phyloP scores from a whole-genome alignment of 2,888 invertebrate genomes.

The Fissipunctia ypsillon region DNA sequence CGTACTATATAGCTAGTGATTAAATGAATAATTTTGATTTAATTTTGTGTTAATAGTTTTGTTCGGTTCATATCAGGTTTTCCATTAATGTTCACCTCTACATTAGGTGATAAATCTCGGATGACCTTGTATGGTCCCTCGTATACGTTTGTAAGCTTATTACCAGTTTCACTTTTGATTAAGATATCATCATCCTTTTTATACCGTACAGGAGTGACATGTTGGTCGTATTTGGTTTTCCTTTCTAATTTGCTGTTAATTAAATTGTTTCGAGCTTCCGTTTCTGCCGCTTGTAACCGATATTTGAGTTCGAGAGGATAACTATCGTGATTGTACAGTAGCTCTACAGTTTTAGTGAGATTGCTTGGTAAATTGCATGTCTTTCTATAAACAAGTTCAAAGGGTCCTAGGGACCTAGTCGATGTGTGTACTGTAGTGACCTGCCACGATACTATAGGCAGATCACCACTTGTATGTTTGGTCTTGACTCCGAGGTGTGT shows the following conservation, averaged over 20 bases:
- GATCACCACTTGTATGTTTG: too few species aligned
- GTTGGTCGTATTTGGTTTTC: not conserved
- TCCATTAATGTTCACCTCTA: not conserved
- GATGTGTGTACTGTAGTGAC: slow-evolving; percentile 49
- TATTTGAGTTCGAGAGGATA: too few species aligned
- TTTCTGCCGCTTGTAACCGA: not conserved
- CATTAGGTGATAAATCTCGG: not conserved
- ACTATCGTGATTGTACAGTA: slow-evolving; percentile 1
- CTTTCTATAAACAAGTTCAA: slow-evolving; percentile 57
- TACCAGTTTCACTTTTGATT: slow-evolving; percentile 1
- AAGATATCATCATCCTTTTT: not conserved
- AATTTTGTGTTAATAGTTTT: too few species aligned
- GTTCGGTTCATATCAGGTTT: too few species aligned
- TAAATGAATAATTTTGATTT: too few species aligned
- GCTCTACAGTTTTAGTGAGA: slow-evolving; percentile 35
- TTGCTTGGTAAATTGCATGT: slow-evolving; percentile 52
- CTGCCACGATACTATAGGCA: too few species aligned
- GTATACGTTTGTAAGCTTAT: not conserved
- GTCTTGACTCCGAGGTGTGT: too few species aligned
- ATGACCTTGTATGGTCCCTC: not conserved
- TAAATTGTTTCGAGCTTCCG: not conserved
- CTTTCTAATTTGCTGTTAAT: not conserved
- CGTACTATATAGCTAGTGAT: too few species aligned
- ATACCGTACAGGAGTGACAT: not conserved
- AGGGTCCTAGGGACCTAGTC: slow-evolving; percentile 47